These are phyloP conservation scores for Panopea generosa DNA, from an alignment of 2,888 invertebrate genomes.

Conservation along the genomic window DNA sequence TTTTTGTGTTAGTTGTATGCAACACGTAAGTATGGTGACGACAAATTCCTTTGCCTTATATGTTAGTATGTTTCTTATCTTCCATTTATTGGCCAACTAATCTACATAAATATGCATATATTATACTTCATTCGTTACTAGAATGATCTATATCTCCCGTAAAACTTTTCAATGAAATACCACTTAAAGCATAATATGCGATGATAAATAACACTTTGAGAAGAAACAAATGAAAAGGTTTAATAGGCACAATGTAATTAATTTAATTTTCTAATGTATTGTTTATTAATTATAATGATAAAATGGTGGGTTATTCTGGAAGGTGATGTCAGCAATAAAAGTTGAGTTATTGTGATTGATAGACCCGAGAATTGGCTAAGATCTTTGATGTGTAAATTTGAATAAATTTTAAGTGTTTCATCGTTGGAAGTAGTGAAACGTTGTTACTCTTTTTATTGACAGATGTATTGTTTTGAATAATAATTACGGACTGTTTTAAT, in stretches of 20 bases:
- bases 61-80: no score
- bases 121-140: no score
- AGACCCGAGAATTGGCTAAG: neutral
- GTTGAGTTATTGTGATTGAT: conserved; percentile 42
- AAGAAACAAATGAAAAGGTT: conserved; percentile 20
- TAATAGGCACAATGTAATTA: conserved; percentile 37
- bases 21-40: no score
- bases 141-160: no score
- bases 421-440: conserved; percentile 18
- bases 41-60: no score
- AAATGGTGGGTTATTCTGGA: conserved; percentile 8
- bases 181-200: neutral
- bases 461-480: conserved; percentile 48
- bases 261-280: conserved; percentile 42
- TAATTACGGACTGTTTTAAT: conserved; percentile 22
- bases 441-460: conserved; percentile 35
- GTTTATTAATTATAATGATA: conserved; percentile 51
- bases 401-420: conserved; percentile 41
- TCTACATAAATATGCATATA: no score
- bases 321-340: conserved; percentile 17
- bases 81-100: no score
- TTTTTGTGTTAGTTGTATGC: no score
- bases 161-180: no score
- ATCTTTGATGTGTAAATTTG: conserved; percentile 48
- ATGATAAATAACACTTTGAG: neutral